Conservation (phyloP, 1,140 invertebrate genomes). For the Plodia interpunctella region DNA sequence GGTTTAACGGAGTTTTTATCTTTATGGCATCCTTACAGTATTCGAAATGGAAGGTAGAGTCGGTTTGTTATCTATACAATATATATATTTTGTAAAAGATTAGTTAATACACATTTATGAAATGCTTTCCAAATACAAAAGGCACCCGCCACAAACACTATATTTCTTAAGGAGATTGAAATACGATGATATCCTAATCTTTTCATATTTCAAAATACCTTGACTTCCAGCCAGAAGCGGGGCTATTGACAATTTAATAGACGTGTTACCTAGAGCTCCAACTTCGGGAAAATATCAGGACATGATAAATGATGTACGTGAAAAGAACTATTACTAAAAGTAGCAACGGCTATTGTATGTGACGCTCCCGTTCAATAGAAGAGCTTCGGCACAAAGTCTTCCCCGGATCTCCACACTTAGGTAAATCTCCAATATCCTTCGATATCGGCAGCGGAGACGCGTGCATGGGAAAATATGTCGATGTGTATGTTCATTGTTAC, state of each 20-base stretch:
- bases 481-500: conserved; percentile 1
- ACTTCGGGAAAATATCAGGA: conserved; percentile 9
- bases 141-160: too few relatives aligned
- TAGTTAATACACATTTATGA: neutral
- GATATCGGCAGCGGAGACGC: conserved; percentile 26
- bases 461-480: conserved; percentile 1
- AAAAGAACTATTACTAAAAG: conserved; percentile 46
- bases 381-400: conserved; percentile 46
- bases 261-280: neutral
- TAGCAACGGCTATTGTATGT: conserved; percentile 37
- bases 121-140: neutral
- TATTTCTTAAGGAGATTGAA: too few relatives aligned
- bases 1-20: conserved; percentile 2
- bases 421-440: conserved; percentile 64
- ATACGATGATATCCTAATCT: too few relatives aligned
- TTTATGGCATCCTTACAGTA: neutral
- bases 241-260: neutral
- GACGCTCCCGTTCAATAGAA: conserved; percentile 34
- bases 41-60: neutral
- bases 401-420: conserved; percentile 54
- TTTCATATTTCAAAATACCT: neutral
- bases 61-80: neutral
- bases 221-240: neutral
- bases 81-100: neutral
- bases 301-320: conserved; percentile 26